Conservation (phyloP, 2,888 invertebrate genomes). For the Euzophera pinguis region DNA sequence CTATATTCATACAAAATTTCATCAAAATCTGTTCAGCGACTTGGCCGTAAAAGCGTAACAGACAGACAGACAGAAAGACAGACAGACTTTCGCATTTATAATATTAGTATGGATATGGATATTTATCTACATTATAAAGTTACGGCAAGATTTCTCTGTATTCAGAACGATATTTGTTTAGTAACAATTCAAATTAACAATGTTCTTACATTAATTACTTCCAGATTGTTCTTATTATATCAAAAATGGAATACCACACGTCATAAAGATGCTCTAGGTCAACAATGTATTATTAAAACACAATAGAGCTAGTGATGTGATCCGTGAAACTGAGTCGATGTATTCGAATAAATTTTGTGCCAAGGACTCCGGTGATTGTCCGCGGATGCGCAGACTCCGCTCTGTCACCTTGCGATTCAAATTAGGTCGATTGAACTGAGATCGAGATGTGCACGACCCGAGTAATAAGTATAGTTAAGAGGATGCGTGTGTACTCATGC, state of each 20-base stretch:
- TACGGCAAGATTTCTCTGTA: too few relatives aligned
- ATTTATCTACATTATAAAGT: too few relatives aligned
- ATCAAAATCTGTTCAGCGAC: too few relatives aligned
- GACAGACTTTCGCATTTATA: too few relatives aligned
- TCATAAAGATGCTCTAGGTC: slow-evolving; percentile 52
- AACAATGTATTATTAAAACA: slow-evolving; percentile 51
- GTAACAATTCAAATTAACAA: too few relatives aligned
- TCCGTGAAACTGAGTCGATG: slow-evolving; percentile 49
- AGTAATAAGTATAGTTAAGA: slow-evolving; percentile 20
- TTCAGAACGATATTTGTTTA: too few relatives aligned
- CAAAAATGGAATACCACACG: slow-evolving; percentile 16
- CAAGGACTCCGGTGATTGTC: slow-evolving; percentile 64
- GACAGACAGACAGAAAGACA: too few relatives aligned
- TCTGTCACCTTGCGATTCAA: slow-evolving; percentile 60
- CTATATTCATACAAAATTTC: too few relatives aligned
- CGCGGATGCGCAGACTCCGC: slow-evolving; percentile 44
- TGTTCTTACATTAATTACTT: slow-evolving; percentile 12
- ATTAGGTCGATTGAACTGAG: slow-evolving; percentile 46
- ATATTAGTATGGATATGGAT: too few relatives aligned
- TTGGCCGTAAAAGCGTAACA: too few relatives aligned
- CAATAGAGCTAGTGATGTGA: slow-evolving; percentile 61
- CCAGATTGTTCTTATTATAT: slow-evolving; percentile 3
- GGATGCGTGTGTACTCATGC: not conserved
- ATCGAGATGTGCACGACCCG: slow-evolving; percentile 21
- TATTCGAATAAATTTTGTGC: slow-evolving; percentile 49